Conservation (phyloP, 2,797 vertebrate genomes). For the Apodemus agrarius region DNA sequence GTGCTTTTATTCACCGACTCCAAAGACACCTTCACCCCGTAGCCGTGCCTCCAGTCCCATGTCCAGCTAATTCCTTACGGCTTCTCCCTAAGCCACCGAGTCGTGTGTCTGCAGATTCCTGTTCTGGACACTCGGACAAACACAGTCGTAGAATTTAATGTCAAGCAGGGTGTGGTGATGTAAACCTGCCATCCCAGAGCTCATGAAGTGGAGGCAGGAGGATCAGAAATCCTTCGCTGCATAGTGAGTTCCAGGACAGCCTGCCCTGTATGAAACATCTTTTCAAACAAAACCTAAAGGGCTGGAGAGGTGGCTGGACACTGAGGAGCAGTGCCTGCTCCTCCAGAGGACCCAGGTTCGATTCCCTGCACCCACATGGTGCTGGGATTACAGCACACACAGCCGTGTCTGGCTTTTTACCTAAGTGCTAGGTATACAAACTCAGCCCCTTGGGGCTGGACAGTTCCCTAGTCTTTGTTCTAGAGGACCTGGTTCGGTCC, state of each 20-base stretch:
- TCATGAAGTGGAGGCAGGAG: not conserved
- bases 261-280: not conserved
- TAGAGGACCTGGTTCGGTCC: not conserved
- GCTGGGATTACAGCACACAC: not conserved
- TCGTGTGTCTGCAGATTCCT: slow-evolving; percentile 31
- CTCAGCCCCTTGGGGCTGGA: too few relatives aligned
- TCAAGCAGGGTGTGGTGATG: not conserved
- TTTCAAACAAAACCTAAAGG: not conserved
- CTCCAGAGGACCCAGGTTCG: not conserved
- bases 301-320: not conserved
- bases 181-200: not conserved
- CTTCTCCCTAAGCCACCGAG: not conserved
- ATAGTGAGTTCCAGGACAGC: not conserved
- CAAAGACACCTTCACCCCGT: too few relatives aligned
- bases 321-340: not conserved
- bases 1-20: too few relatives aligned
- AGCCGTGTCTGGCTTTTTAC: not conserved
- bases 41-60: too few relatives aligned
- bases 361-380: not conserved
- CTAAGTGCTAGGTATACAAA: not conserved
- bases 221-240: not conserved
- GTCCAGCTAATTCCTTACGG: not conserved
- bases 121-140: not conserved
- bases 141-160: not conserved
- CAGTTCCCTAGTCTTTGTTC: not conserved